Evolutionary conservation across 2,113 vertebrate species (phyloP).

Genomic region (Elgaria multicarinata): DNA sequence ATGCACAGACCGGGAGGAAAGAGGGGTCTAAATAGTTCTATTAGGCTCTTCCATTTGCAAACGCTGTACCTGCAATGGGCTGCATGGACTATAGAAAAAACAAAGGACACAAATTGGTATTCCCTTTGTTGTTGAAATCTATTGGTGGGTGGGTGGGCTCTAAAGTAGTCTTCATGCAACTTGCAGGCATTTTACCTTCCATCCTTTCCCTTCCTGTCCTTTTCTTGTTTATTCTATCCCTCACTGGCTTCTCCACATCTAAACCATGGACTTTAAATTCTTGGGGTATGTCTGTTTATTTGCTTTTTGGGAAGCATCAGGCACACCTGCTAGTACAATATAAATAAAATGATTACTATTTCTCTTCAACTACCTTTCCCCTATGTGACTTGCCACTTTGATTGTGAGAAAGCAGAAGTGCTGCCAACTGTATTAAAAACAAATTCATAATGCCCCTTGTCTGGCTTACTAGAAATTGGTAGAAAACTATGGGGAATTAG

Average conservation of each 20-base stretch:
- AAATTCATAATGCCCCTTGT: not conserved
- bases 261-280: constrained; percentile 13
- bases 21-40: not conserved
- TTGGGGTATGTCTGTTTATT: not conserved
- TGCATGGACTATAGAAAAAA: not conserved
- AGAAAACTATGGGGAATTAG: not conserved
- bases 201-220: constrained; percentile 18
- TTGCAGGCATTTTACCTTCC: constrained; percentile 8
- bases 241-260: constrained; percentile 15
- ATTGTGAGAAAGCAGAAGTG: not conserved
- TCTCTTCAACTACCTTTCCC: not conserved
- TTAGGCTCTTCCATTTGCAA: not conserved
- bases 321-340: constrained; percentile 1
- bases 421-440: not conserved
- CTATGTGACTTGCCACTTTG: not conserved
- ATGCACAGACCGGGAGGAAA: not conserved
- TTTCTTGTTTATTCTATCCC: constrained; percentile 21
- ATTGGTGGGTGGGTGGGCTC: not conserved
- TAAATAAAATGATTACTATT: constrained; percentile 12
- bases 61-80: not conserved
- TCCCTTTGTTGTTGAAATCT: not conserved
- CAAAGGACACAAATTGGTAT: not conserved
- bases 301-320: constrained; percentile 15
- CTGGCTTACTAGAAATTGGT: not conserved
- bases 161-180: constrained; percentile 1